phyloP scores from a whole-genome alignment of 2,113 vertebrate species.

The Diglossa brunneiventris region DNA sequence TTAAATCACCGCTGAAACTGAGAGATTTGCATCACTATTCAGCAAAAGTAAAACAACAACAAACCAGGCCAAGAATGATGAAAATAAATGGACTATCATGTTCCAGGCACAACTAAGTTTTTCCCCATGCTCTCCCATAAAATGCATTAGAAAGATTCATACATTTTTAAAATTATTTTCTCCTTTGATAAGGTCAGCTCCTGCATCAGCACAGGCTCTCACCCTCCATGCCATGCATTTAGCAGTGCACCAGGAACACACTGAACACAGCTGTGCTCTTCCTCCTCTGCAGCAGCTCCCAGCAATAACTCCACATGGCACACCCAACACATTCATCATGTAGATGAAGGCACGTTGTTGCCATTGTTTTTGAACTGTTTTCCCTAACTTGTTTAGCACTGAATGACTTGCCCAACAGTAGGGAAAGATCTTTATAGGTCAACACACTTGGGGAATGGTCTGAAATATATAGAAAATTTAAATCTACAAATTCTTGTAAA shows the following conservation, averaged over 20 bases:
- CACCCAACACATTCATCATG: background rate
- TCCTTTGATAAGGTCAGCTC: background rate
- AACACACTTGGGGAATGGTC: background rate
- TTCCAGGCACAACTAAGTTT: background rate
- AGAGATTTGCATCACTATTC: background rate
- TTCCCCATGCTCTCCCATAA: background rate
- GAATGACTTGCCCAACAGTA: background rate
- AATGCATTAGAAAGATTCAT: background rate
- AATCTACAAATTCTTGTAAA: background rate
- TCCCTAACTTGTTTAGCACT: background rate
- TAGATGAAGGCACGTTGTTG: background rate
- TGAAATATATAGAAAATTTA: background rate
- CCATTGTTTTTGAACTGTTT: background rate
- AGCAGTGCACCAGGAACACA: background rate
- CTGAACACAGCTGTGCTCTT: background rate
- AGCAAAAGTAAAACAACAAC: background rate
- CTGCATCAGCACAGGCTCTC: background rate
- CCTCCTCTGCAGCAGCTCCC: background rate
- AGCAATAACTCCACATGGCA: background rate
- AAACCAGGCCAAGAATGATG: background rate
- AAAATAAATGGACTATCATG: background rate
- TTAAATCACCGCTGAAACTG: background rate
- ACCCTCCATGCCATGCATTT: background rate
- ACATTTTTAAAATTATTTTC: background rate
- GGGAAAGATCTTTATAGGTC: background rate